These are phyloP conservation scores for Eolophus roseicapilla DNA, from an alignment of 2,113 vertebrate genomes.

Conservation along the genomic window DNA sequence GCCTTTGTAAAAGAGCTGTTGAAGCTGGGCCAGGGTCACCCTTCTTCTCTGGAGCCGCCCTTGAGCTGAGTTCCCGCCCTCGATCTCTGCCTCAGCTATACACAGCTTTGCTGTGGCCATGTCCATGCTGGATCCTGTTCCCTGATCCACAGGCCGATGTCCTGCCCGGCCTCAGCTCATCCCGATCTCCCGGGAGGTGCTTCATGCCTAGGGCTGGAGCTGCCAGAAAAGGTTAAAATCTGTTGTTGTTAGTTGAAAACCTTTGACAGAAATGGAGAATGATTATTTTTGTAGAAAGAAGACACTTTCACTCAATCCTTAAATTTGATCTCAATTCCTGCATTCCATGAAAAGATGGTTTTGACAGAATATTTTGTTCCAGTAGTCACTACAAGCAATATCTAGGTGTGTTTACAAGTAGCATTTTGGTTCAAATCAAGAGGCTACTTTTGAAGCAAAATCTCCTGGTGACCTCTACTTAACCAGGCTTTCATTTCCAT, in stretches of 20 bases:
- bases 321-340: background rate
- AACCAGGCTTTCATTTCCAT: background rate
- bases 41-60: background rate
- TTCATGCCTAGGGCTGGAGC: background rate
- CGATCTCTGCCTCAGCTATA: background rate
- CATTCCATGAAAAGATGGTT: background rate
- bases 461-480: background rate
- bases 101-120: background rate
- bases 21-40: background rate
- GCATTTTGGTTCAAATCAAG: background rate
- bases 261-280: background rate
- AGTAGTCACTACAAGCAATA: background rate
- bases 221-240: background rate
- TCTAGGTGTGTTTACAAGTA: background rate
- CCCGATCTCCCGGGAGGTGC: background rate
- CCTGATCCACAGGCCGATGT: fast-evolving
- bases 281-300: background rate
- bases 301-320: background rate
- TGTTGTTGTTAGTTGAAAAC: background rate
- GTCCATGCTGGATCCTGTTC: no score
- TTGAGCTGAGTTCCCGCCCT: background rate
- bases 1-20: background rate
- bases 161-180: background rate
- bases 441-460: background rate
- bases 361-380: background rate